phyloP scores from a whole-genome alignment of 1,140 invertebrate genomes.

The Callitettix versicolor region DNA sequence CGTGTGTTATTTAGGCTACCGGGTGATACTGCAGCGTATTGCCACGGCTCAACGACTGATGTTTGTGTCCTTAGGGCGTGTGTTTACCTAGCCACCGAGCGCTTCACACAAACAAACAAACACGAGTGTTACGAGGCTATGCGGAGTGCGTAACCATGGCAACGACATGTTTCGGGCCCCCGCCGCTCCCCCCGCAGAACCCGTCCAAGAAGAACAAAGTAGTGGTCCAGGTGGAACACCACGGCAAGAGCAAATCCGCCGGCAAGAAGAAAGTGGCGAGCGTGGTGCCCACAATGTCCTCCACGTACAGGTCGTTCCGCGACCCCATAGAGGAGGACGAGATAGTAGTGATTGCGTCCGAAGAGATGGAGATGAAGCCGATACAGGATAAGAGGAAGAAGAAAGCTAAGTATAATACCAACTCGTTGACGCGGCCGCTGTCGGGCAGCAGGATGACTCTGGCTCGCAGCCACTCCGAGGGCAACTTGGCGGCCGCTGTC shows the following conservation, averaged over 20 bases:
- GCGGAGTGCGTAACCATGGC: conserved; percentile 33
- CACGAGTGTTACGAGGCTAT: too few species aligned
- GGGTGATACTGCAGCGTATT: too few species aligned
- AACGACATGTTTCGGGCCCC: conserved; percentile 34
- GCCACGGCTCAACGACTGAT: too few species aligned
- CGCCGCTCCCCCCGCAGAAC: conserved; percentile 36
- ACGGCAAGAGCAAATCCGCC: conserved; percentile 21
- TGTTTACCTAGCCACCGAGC: too few species aligned
- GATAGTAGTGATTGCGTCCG: conserved; percentile 37
- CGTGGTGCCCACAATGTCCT: conserved; percentile 27
- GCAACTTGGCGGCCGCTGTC: conserved; percentile 32
- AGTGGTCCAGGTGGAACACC: conserved; percentile 16
- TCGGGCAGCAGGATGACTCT: conserved; percentile 29
- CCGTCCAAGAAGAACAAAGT: conserved; percentile 9
- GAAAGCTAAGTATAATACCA: conserved; percentile 11
- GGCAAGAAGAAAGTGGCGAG: conserved; percentile 9
- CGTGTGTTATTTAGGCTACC: too few species aligned
- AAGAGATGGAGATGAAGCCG: conserved; percentile 28
- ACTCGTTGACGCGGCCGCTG: conserved; percentile 4
- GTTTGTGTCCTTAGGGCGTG: too few species aligned
- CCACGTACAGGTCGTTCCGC: conserved; percentile 40
- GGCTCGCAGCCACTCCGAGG: conserved; percentile 36
- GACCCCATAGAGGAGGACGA: conserved; percentile 37
- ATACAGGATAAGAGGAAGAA: neutral
- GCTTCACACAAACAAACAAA: too few species aligned